A percentile compares a stretch with the other conserved stretches of the same genome.
These are phyloP conservation scores for Lepidotrigona ventralis DNA, from an alignment of 1,140 invertebrate genomes.

Conservation along the genomic window DNA sequence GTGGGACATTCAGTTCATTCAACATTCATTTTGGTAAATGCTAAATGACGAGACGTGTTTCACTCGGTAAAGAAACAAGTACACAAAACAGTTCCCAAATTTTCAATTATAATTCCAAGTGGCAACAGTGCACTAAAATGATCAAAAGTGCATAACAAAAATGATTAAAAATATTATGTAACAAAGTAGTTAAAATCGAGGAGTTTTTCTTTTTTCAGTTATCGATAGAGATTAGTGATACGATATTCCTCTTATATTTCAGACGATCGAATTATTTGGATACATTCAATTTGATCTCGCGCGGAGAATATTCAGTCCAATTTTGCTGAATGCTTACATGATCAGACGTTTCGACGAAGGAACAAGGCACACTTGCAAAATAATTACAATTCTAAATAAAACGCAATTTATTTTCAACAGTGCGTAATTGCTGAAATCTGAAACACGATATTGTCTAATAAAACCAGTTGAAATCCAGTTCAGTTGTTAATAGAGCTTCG, in stretches of 20 bases:
- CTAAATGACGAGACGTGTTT: too few relatives aligned
- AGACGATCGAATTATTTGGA: not conserved
- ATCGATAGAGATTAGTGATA: constrained; percentile 1
- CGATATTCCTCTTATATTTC: not conserved
- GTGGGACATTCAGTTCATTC: not conserved
- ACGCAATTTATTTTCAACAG: not conserved
- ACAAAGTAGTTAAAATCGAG: too few relatives aligned
- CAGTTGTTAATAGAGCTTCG: not conserved
- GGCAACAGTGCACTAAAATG: too few relatives aligned
- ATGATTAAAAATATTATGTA: too few relatives aligned
- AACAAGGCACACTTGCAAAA: not conserved
- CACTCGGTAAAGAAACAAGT: not conserved
- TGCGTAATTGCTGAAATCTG: too few relatives aligned
- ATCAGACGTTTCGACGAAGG: not conserved
- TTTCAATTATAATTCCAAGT: too few relatives aligned
- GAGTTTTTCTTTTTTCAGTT: too few relatives aligned
- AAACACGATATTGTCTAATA: too few relatives aligned
- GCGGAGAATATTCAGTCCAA: not conserved
- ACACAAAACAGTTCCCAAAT: not conserved
- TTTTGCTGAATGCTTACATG: too few relatives aligned
- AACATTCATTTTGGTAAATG: too few relatives aligned
- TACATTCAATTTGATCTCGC: not conserved
- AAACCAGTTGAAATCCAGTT: too few relatives aligned
- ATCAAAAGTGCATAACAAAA: too few relatives aligned
- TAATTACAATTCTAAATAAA: not conserved